phyloP scores from a whole-genome alignment of 2,113 vertebrate species.

The Crotalus viridis region DNA sequence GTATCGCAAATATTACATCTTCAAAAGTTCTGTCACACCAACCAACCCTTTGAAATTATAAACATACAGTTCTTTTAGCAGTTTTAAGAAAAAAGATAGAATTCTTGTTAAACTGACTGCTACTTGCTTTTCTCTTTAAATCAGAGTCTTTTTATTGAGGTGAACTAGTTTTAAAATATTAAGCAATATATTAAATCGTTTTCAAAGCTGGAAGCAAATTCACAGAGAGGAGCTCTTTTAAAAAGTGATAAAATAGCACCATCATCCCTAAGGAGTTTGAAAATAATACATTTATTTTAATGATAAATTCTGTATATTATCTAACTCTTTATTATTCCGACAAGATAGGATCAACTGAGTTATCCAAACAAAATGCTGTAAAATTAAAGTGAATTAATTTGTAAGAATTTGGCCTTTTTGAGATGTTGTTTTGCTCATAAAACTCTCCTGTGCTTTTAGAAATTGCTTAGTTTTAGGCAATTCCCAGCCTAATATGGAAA shows the following conservation, averaged over 20 bases:
- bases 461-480: slow-evolving; percentile 15
- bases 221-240: not conserved
- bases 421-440: not conserved
- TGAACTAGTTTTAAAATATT: not conserved
- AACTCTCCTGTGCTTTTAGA: not conserved
- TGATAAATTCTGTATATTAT: slow-evolving; percentile 7
- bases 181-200: not conserved
- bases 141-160: not conserved
- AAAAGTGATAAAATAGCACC: slow-evolving; percentile 14
- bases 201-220: not conserved
- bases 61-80: not conserved
- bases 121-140: not conserved
- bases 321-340: slow-evolving; percentile 7
- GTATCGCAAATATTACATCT: not conserved
- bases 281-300: slow-evolving; percentile 16
- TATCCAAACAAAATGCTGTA: not conserved
- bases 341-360: not conserved
- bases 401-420: slow-evolving; percentile 2
- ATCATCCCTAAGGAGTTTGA: not conserved
- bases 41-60: not conserved
- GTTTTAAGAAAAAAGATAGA: not conserved
- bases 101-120: not conserved
- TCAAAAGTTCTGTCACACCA: not conserved
- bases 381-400: slow-evolving; percentile 21
- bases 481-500: not conserved